phyloP scores from a whole-genome alignment of 1,140 invertebrate species.

The Sycophaga agraensis region DNA sequence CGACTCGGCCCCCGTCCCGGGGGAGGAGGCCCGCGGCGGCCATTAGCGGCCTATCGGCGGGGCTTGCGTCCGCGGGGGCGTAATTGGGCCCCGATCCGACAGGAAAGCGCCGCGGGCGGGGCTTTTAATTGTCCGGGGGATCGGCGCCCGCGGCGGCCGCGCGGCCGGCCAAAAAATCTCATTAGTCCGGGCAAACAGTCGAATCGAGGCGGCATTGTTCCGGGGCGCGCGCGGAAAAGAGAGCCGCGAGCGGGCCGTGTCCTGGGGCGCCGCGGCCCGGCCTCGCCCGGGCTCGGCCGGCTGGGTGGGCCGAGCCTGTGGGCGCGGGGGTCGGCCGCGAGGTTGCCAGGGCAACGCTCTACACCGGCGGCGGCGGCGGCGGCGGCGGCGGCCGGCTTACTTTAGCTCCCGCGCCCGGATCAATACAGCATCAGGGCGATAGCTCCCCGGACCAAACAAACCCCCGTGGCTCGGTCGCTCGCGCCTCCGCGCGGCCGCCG shows the following conservation, averaged over 20 bases:
- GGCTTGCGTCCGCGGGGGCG: too few species aligned
- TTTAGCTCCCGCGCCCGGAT: slow-evolving; percentile 54
- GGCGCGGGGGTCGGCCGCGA: slow-evolving; percentile 51
- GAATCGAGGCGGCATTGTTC: too few species aligned
- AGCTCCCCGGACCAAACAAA: slow-evolving; percentile 55
- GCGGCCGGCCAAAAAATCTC: slow-evolving; percentile 27
- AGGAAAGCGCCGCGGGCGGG: too few species aligned
- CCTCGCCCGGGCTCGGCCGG: slow-evolving; percentile 7
- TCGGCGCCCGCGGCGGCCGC: too few species aligned
- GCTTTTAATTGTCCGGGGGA: too few species aligned
- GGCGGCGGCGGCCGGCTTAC: slow-evolving; percentile 49
- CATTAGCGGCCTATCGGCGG: too few species aligned
- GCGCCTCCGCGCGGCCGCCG: slow-evolving; percentile 4
- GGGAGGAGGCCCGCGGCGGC: too few species aligned
- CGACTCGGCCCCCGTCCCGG: too few species aligned
- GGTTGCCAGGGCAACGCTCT: slow-evolving; percentile 61
- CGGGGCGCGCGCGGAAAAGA: too few species aligned
- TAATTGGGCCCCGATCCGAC: too few species aligned
- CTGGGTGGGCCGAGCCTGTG: slow-evolving; percentile 38
- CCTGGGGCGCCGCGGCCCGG: neutral
- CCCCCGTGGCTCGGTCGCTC: slow-evolving; percentile 29
- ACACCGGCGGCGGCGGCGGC: slow-evolving; percentile 36
- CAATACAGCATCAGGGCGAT: slow-evolving; percentile 54
- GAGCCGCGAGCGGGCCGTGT: slow-evolving; percentile 42
- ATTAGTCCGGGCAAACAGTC: slow-evolving; percentile 12